Percentiles rank a stretch among this genome's conserved stretches.
phyloP scores from a whole-genome alignment of 2,888 invertebrate species.

The Calephelis perditalis region DNA sequence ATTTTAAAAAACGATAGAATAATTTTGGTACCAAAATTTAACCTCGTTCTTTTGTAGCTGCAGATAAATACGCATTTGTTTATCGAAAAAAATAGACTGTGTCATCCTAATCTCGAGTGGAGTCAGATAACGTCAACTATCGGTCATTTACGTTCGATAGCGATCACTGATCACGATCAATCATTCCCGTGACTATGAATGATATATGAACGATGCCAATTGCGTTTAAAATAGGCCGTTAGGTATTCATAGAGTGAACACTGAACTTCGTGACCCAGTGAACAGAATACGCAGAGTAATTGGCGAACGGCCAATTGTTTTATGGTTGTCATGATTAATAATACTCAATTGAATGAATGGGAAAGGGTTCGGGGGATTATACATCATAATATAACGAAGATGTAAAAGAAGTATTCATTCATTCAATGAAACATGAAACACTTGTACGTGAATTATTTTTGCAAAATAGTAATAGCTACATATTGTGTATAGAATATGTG shows the following conservation, averaged over 20 bases:
- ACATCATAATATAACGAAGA: too few relatives aligned
- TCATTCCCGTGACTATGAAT: conserved; percentile 1
- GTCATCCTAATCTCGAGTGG: not conserved
- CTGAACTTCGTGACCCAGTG: conserved; percentile 30
- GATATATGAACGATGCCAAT: conserved; percentile 13
- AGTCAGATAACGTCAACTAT: not conserved
- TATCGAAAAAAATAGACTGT: not conserved
- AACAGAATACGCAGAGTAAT: conserved; percentile 30
- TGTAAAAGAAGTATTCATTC: too few relatives aligned
- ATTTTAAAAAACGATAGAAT: too few relatives aligned
- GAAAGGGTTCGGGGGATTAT: not conserved
- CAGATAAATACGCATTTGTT: too few relatives aligned
- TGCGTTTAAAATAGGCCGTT: conserved; percentile 19
- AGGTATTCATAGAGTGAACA: conserved; percentile 19
- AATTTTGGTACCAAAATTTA: too few relatives aligned
- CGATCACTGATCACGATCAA: conserved; percentile 8
- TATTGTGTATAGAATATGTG: too few relatives aligned
- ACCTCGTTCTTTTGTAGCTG: too few relatives aligned
- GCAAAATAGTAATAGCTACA: too few relatives aligned
- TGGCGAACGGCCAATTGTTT: conserved; percentile 28
- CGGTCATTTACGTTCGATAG: conserved; percentile 1
- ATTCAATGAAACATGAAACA: too few relatives aligned
- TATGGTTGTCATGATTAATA: not conserved
- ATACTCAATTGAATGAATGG: not conserved
- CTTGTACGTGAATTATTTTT: too few relatives aligned